phyloP scores from a whole-genome alignment of 2,113 vertebrate species.

The Cavia aperea region DNA sequence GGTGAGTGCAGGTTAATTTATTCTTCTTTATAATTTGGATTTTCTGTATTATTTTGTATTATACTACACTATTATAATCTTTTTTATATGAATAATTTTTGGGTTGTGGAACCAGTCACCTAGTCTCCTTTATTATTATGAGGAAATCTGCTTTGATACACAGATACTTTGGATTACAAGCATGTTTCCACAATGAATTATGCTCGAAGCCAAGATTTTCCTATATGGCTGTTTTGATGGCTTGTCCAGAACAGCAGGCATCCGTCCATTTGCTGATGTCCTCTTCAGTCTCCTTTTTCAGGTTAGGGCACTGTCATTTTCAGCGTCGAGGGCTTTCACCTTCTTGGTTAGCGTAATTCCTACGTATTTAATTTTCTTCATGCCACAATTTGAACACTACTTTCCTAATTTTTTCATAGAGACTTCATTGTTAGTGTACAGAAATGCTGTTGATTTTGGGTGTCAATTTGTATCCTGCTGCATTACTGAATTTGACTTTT shows the following conservation, averaged over 20 bases:
- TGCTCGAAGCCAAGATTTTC: background rate
- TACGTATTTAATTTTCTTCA: background rate
- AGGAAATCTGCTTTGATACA: background rate
- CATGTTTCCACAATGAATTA: background rate
- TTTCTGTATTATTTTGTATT: background rate
- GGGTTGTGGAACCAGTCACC: background rate
- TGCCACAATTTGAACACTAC: background rate
- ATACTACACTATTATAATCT: background rate
- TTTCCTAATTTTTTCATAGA: background rate
- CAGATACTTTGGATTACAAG: background rate
- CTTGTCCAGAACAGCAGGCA: background rate
- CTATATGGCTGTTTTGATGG: background rate
- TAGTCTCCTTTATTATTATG: background rate
- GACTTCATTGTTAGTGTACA: background rate
- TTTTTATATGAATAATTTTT: background rate
- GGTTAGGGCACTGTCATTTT: background rate
- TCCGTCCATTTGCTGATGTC: background rate
- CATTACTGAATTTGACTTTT: background rate
- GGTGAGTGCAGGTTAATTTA: background rate
- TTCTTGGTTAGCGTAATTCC: background rate
- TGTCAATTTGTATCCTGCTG: background rate
- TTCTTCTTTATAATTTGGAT: background rate
- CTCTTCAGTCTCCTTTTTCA: background rate
- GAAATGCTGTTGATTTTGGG: background rate
- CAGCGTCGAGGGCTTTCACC: background rate